These are phyloP conservation scores for Drosophila anceps DNA, from an alignment of 2,888 invertebrate genomes.

Conservation along the genomic window DNA sequence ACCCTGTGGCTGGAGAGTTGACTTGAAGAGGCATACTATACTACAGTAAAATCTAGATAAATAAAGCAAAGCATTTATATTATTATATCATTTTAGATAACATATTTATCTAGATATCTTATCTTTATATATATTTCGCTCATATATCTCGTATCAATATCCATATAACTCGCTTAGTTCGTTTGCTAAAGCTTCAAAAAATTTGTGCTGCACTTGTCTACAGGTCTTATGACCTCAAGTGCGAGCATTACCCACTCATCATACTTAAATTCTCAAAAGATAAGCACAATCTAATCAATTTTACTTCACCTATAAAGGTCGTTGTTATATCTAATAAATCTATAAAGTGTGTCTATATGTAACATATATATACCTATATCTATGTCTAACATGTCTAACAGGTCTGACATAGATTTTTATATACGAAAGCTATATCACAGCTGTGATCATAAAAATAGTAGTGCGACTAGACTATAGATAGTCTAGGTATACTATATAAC, in stretches of 20 bases:
- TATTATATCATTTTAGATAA: not conserved
- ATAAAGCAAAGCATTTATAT: not conserved
- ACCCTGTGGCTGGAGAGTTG: slow-evolving; percentile 17
- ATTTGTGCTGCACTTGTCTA: not conserved
- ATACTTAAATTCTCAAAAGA: not conserved
- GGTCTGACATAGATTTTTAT: not conserved
- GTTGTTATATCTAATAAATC: not conserved
- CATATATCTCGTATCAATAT: not conserved
- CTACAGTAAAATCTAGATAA: not conserved
- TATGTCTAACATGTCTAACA: not conserved
- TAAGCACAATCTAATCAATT: not conserved
- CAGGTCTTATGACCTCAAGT: not conserved
- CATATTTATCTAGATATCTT: not conserved
- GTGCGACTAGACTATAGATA: not conserved
- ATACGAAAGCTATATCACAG: not conserved
- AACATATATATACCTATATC: not conserved
- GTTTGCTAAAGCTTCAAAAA: not conserved
- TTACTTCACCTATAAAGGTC: slow-evolving; percentile 1
- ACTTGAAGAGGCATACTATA: not conserved
- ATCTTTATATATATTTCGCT: too few relatives aligned
- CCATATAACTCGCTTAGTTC: not conserved
- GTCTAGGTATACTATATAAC: not conserved
- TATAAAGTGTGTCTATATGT: not conserved
- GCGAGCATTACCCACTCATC: not conserved
- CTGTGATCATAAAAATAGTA: too few relatives aligned